Conservation (phyloP, 2,113 vertebrate species). For the Pangasianodon hypophthalmus region DNA sequence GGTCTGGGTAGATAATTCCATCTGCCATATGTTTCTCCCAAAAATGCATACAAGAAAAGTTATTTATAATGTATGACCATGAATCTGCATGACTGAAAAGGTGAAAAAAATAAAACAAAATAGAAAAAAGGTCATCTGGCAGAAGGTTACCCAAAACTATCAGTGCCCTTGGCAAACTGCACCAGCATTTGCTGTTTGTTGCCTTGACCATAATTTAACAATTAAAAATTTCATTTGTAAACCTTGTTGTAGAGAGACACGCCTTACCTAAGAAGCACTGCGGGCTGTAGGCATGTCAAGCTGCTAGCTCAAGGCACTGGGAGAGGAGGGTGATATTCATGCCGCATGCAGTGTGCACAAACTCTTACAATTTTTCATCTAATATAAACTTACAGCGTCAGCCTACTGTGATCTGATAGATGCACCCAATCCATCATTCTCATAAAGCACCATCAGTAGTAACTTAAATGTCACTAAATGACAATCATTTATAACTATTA, state of each 20-base stretch:
- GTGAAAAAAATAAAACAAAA: background rate
- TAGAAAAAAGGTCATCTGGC: slow-evolving; percentile 68
- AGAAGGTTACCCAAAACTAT: slow-evolving; percentile 34
- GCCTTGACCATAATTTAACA: background rate
- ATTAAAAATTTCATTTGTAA: background rate
- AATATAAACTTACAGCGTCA: background rate
- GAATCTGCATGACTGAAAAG: background rate
- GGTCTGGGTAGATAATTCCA: background rate
- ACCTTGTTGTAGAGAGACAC: background rate
- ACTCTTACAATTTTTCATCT: background rate
- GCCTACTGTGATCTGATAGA: background rate
- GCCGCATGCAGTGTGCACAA: background rate
- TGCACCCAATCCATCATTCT: background rate
- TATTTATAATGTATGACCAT: background rate
- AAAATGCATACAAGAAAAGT: background rate
- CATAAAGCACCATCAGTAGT: background rate
- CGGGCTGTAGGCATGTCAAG: background rate
- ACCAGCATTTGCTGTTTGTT: background rate
- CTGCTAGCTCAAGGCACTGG: background rate
- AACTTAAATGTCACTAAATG: background rate
- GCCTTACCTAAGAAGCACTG: background rate
- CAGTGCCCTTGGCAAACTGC: background rate
- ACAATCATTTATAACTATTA: background rate
- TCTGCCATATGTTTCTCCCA: background rate
- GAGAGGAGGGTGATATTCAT: background rate